Evolutionary conservation across 2,113 vertebrate species (phyloP).

Genomic region (Vicugna pacos): DNA sequence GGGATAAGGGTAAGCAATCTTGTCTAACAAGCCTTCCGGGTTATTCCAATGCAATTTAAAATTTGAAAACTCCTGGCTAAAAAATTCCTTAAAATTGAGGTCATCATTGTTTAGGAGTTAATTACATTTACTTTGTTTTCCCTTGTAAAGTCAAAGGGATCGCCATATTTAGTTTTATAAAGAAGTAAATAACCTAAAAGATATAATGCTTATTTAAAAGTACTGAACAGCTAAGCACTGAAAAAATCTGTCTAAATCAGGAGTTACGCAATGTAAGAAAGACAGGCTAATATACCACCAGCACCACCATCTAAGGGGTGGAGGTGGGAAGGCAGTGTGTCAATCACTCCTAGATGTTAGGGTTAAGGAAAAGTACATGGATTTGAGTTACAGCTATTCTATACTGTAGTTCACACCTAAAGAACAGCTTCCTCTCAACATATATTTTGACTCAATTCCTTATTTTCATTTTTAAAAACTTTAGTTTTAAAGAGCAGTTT

Average conservation of each 20-base stretch:
- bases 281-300: background rate
- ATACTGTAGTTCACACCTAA: background rate
- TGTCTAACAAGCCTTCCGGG: background rate
- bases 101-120: background rate
- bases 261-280: background rate
- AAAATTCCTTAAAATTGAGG: slow-evolving; percentile 24
- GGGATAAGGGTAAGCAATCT: background rate
- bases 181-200: background rate
- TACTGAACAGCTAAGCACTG: background rate
- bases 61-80: background rate
- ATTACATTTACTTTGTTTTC: slow-evolving; percentile 21
- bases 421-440: slow-evolving; percentile 2
- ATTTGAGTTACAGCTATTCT: background rate
- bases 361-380: background rate
- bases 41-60: background rate
- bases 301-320: background rate
- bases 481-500: background rate
- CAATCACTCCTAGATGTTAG: background rate
- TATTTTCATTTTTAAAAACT: slow-evolving; percentile 27
- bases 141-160: background rate
- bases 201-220: background rate
- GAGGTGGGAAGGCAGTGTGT: background rate
- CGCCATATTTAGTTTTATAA: background rate
- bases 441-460: slow-evolving; percentile 4
- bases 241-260: background rate